These are phyloP conservation scores for Squalus acanthias DNA, from an alignment of 2,797 vertebrate genomes.

Conservation along the genomic window DNA sequence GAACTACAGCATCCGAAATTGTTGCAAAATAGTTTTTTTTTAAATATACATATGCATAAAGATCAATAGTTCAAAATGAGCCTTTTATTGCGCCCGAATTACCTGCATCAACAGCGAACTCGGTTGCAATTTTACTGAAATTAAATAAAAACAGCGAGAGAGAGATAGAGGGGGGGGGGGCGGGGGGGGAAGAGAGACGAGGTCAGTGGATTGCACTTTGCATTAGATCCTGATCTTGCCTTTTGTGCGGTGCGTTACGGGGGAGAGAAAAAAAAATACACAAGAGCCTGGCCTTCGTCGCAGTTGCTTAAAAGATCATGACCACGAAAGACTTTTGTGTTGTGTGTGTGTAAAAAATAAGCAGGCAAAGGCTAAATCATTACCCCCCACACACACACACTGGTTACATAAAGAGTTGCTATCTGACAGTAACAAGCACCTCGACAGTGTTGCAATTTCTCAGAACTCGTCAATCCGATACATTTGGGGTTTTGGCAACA, in stretches of 20 bases:
- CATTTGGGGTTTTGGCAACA: background rate
- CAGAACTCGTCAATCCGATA: constrained; percentile 15
- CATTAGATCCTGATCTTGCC: constrained; percentile 16
- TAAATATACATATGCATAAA: no score
- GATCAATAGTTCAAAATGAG: constrained; percentile 25
- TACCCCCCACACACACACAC: background rate
- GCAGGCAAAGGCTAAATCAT: background rate
- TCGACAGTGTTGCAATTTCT: background rate
- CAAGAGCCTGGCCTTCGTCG: background rate
- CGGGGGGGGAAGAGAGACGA: background rate
- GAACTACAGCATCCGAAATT: background rate
- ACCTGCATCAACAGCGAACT: constrained; percentile 13
- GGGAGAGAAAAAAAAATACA: background rate
- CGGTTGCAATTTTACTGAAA: constrained; percentile 3
- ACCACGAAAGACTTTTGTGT: constrained; percentile 23
- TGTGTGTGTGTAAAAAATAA: background rate
- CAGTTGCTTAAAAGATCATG: constrained; percentile 9
- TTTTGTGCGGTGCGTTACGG: constrained; percentile 12
- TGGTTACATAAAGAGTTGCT: background rate
- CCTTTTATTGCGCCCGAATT: background rate
- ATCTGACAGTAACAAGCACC: background rate
- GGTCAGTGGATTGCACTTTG: constrained; percentile 9
- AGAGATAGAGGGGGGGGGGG: background rate
- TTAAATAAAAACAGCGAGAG: background rate
- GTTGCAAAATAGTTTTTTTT: constrained; percentile 1